A percentile compares a stretch with the other conserved stretches of the same genome.
phyloP scores from a whole-genome alignment of 2,888 invertebrate species.

The Zaprionus obscuricornis region DNA sequence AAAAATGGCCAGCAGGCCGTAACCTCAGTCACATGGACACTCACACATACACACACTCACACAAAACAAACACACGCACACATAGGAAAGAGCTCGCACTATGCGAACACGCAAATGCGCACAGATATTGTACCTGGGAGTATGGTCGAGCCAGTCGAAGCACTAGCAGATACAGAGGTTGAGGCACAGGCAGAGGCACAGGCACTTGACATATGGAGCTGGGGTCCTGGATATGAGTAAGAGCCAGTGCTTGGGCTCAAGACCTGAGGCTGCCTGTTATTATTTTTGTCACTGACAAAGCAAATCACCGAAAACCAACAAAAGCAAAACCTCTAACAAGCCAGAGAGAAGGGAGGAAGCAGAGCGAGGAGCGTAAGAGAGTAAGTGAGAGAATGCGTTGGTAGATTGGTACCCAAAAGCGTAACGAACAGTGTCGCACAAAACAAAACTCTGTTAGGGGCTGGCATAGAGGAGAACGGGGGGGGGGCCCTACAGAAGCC shows the following conservation, averaged over 20 bases:
- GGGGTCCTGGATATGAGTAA: slow-evolving; percentile 44
- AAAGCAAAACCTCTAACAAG: slow-evolving; percentile 44
- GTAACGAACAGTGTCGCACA: slow-evolving; percentile 59
- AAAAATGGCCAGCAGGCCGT: slow-evolving; percentile 65
- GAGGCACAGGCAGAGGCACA: slow-evolving; percentile 17
- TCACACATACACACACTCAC: not conserved
- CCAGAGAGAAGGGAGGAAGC: too few species aligned
- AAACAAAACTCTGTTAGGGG: slow-evolving; percentile 32
- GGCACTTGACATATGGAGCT: slow-evolving; percentile 71
- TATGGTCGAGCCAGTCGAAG: too few species aligned
- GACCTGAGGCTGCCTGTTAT: slow-evolving; percentile 72
- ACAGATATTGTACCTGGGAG: slow-evolving; percentile 35
- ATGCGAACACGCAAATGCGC: not conserved
- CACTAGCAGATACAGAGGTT: slow-evolving; percentile 32
- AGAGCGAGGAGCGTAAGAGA: too few species aligned
- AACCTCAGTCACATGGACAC: slow-evolving; percentile 11
- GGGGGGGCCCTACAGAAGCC: slow-evolving; percentile 37
- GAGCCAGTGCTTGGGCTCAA: slow-evolving; percentile 31
- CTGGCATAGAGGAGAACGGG: too few species aligned
- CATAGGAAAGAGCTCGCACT: too few species aligned
- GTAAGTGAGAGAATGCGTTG: too few species aligned
- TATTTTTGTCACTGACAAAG: slow-evolving; percentile 79
- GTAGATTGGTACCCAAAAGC: too few species aligned
- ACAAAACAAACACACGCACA: too few species aligned
- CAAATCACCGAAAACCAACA: slow-evolving; percentile 79